Conservation (phyloP, 2,113 vertebrate species). For the Gymnogyps californianus region DNA sequence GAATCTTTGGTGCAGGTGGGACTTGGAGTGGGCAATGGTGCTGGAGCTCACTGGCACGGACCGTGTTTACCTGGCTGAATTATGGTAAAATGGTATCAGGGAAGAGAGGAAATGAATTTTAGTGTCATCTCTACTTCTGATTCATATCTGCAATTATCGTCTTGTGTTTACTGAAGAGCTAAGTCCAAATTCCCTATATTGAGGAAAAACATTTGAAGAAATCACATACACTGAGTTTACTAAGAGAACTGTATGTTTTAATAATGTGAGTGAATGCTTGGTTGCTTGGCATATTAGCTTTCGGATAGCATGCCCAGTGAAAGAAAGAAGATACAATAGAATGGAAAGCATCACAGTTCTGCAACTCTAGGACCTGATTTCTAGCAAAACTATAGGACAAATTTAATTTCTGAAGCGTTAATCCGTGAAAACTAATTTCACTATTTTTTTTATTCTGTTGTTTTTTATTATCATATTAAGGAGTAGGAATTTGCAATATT, state of each 20-base stretch:
- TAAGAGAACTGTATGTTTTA: neutral
- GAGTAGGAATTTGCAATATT: neutral
- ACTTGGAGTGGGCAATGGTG: neutral
- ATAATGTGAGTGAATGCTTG: neutral
- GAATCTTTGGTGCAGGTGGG: neutral
- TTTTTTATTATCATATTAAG: neutral
- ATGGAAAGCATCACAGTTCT: neutral
- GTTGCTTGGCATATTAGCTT: neutral
- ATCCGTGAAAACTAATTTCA: neutral
- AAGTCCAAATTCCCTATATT: neutral
- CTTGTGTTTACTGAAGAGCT: neutral
- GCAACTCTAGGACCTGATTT: neutral
- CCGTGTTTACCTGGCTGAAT: neutral
- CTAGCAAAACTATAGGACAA: neutral
- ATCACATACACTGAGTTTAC: neutral
- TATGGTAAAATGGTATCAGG: neutral
- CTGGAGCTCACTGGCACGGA: neutral
- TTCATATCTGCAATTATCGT: neutral
- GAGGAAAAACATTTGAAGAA: neutral
- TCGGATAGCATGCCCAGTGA: neutral
- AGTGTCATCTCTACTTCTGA: neutral
- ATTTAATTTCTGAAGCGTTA: neutral
- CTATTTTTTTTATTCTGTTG: neutral
- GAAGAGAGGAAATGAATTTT: neutral
- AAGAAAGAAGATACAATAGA: neutral